Conservation (phyloP, 2,113 vertebrate genomes). For the Athene noctua region DNA sequence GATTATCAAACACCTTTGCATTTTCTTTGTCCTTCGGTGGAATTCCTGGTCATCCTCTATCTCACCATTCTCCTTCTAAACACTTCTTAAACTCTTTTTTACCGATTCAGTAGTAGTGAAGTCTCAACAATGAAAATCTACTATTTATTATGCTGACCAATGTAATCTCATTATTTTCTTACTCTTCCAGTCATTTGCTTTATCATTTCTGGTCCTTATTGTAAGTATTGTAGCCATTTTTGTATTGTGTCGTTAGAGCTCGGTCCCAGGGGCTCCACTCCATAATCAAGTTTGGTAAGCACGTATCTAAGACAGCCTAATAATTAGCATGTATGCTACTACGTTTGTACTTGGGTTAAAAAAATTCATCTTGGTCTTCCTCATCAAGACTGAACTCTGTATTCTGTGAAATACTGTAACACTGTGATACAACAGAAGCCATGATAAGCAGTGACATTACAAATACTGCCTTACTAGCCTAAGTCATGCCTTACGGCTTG, state of each 20-base stretch:
- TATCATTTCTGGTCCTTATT: background rate
- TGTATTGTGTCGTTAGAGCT: background rate
- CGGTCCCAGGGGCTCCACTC: background rate
- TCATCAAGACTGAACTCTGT: background rate
- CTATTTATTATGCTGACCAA: background rate
- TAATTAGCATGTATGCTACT: background rate
- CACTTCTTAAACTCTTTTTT: background rate
- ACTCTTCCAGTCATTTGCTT: background rate
- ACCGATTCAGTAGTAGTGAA: background rate
- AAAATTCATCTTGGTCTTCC: background rate
- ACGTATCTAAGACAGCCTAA: background rate
- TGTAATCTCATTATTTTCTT: background rate
- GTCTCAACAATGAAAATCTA: background rate
- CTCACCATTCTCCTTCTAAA: background rate
- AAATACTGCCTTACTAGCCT: background rate
- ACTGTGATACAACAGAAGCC: background rate
- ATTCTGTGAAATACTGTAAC: rapidly evolving
- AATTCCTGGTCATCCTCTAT: background rate
- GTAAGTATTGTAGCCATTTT: background rate
- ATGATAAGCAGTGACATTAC: background rate
- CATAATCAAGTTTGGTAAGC: background rate
- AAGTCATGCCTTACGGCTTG: background rate
- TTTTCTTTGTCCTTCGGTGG: background rate
- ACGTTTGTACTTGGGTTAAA: background rate
- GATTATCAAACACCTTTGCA: background rate